Percentiles rank a stretch among this genome's conserved stretches.
Conservation (phyloP, 2,113 vertebrate genomes). For the Poeciliopsis occidentalis region DNA sequence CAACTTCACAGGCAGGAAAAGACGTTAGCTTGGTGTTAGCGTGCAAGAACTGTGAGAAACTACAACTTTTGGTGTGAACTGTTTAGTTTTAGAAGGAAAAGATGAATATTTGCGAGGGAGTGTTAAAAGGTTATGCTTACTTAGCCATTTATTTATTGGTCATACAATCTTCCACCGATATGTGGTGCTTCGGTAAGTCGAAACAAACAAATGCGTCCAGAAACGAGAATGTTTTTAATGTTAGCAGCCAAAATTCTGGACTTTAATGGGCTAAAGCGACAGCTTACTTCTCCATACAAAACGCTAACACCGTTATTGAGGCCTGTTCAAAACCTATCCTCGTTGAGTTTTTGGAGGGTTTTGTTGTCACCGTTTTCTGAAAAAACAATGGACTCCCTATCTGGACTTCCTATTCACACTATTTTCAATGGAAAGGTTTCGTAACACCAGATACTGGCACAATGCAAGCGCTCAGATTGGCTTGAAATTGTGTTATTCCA, state of each 20-base stretch:
- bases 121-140: no score
- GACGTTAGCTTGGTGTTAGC: no score
- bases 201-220: background rate
- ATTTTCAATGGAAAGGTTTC: slow-evolving; percentile 20
- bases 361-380: slow-evolving; percentile 7
- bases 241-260: background rate
- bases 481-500: slow-evolving; percentile 19
- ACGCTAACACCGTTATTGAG: background rate
- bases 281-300: background rate
- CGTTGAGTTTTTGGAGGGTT: background rate
- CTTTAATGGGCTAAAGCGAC: background rate
- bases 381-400: slow-evolving; percentile 6
- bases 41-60: no score
- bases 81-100: no score
- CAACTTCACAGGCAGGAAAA: no score
- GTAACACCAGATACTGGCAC: slow-evolving; percentile 29
- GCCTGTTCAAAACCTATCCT: background rate
- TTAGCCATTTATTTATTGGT: no score
- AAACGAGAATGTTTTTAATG: background rate
- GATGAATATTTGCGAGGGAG: no score
- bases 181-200: no score
- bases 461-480: slow-evolving; percentile 35
- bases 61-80: no score
- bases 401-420: background rate
- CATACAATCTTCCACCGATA: no score